Percentiles rank a stretch among this genome's conserved stretches.
Evolutionary conservation across 2,888 invertebrate species (phyloP).

Genomic region (Parnassius apollo): DNA sequence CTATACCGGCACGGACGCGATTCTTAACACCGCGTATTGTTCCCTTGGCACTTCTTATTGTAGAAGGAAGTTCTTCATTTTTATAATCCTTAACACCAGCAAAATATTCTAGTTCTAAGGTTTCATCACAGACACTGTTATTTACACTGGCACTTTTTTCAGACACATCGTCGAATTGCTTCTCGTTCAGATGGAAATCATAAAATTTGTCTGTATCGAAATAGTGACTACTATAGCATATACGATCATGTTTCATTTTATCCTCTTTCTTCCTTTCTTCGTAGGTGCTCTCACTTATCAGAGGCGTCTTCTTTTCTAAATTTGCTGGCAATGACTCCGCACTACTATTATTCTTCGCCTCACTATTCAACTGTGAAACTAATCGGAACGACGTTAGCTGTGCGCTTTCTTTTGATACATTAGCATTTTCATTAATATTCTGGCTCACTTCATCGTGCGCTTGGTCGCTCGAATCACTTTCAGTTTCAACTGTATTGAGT

Average conservation of each 20-base stretch:
- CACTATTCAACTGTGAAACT: constrained; percentile 72
- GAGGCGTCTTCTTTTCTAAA: constrained; percentile 60
- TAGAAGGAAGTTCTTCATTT: constrained; percentile 83
- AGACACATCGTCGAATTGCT: constrained; percentile 73
- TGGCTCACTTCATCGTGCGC: constrained; percentile 59
- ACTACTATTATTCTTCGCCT: constrained; percentile 54
- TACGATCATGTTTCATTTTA: constrained; percentile 66
- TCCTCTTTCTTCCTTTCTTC: constrained; percentile 83
- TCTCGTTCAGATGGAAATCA: constrained; percentile 91
- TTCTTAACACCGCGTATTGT: constrained; percentile 97
- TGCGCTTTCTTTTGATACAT: constrained; percentile 73
- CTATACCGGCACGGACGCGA: constrained; percentile 95
- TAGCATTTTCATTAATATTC: constrained; percentile 74
- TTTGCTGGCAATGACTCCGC: constrained; percentile 52
- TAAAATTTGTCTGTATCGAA: constrained; percentile 90
- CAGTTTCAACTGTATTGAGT: constrained; percentile 70
- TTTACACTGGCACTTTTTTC: constrained; percentile 72
- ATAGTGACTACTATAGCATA: constrained; percentile 77
- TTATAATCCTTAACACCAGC: constrained; percentile 90
- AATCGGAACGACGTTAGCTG: constrained; percentile 77
- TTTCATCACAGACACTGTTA: constrained; percentile 67
- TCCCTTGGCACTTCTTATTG: constrained; percentile 94
- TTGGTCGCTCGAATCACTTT: constrained; percentile 61
- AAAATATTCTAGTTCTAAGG: constrained; percentile 84
- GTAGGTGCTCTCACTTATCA: constrained; percentile 85